These are phyloP conservation scores for Syrmaticus mikado DNA, from an alignment of 2,113 vertebrate species.

Conservation along the genomic window DNA sequence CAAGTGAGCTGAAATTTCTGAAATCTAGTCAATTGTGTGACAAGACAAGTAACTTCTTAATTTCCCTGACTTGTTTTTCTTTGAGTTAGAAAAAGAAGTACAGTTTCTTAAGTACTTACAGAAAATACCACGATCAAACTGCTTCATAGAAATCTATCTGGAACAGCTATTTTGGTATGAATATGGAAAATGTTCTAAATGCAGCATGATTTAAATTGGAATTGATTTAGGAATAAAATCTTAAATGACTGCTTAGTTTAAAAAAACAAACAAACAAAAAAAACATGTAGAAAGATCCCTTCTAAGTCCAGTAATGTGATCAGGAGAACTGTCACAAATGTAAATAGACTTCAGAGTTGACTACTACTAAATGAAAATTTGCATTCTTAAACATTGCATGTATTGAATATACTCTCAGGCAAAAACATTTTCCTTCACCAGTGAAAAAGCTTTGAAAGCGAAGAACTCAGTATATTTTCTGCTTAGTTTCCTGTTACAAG, in stretches of 20 bases:
- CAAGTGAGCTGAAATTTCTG: not conserved
- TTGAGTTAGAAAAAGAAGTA: not conserved
- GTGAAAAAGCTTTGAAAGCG: not conserved
- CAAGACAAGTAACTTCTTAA: conserved; percentile 5
- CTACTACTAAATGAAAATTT: not conserved
- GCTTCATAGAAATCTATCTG: not conserved
- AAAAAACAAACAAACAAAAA: not conserved
- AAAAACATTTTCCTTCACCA: not conserved
- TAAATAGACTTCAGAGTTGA: not conserved
- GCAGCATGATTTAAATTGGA: not conserved
- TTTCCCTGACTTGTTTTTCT: not conserved
- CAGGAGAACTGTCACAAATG: not conserved
- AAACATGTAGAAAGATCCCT: not conserved
- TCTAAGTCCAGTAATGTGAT: not conserved
- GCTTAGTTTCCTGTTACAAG: not conserved
- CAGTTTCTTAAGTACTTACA: not conserved
- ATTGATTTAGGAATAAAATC: not conserved
- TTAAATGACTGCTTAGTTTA: not conserved
- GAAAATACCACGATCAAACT: not conserved
- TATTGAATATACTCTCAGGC: not conserved
- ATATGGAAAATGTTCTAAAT: not conserved
- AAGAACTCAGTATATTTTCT: not conserved
- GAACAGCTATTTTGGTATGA: not conserved
- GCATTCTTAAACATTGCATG: not conserved
- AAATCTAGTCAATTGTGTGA: not conserved